Percentiles rank a stretch among this genome's conserved stretches.
Conservation (phyloP, 2,888 invertebrate species). For the Tromatobia lineatoria region DNA sequence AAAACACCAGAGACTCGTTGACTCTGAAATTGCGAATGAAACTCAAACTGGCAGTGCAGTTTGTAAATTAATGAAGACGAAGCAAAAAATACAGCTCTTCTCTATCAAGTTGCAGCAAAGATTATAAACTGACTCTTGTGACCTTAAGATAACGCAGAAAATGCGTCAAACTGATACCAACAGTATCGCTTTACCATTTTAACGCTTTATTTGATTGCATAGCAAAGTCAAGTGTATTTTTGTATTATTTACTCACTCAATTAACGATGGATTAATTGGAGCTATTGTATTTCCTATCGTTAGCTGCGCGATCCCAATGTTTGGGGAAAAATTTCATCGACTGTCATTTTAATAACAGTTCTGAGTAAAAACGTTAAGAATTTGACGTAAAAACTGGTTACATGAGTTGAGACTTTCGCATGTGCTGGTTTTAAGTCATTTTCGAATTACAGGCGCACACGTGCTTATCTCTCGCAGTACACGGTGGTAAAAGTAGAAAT, state of each 20-base stretch:
- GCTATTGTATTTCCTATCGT: not conserved
- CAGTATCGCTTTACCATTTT: not conserved
- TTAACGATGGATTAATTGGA: not conserved
- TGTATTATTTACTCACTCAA: not conserved
- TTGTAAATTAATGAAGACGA: not conserved
- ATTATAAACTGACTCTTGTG: slow-evolving; percentile 70
- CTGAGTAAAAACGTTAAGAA: not conserved
- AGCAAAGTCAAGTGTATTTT: not conserved
- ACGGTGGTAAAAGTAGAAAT: not conserved
- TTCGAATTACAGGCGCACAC: slow-evolving; percentile 18
- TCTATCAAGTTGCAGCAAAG: slow-evolving; percentile 66
- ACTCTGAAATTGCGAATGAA: not conserved
- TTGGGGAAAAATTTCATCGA: not conserved
- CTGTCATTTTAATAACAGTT: not conserved
- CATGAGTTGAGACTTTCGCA: not conserved
- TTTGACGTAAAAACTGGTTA: not conserved
- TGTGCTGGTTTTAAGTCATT: slow-evolving; percentile 2
- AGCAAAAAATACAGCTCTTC: slow-evolving; percentile 58
- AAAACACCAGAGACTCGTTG: not conserved
- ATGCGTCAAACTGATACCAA: slow-evolving; percentile 10
- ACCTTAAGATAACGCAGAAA: slow-evolving; percentile 78
- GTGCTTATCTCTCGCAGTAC: not conserved
- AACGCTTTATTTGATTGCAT: not conserved
- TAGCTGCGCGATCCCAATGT: not conserved
- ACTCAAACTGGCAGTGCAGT: not conserved